Evolutionary conservation across 2,113 vertebrate genomes (phyloP).

Genomic region (Dipodomys merriami): DNA sequence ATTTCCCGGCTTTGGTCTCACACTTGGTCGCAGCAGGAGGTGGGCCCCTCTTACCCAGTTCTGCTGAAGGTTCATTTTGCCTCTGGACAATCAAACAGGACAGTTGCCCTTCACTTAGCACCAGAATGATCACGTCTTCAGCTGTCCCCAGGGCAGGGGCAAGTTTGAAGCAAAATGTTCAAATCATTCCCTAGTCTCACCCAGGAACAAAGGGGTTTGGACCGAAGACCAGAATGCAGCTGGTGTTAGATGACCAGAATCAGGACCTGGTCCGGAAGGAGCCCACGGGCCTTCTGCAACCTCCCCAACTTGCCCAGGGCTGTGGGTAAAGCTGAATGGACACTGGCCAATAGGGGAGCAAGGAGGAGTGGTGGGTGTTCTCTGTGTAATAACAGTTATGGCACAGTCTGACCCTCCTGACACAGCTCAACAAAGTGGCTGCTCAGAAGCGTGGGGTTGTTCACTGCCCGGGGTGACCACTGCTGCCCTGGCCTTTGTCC

Average conservation of each 20-base stretch:
- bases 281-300: constrained; percentile 20
- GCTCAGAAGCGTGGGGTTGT: neutral
- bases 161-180: constrained; percentile 67
- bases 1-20: neutral
- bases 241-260: neutral
- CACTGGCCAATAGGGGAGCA: neutral
- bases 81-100: constrained; percentile 73
- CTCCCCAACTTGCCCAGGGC: neutral
- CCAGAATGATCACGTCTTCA: constrained; percentile 3
- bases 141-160: constrained; percentile 65
- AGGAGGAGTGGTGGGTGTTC: constrained; percentile 21
- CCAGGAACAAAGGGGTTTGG: neutral
- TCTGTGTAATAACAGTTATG: constrained; percentile 25
- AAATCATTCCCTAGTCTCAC: neutral
- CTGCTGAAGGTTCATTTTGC: constrained; percentile 75
- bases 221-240: neutral
- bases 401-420: constrained; percentile 45
- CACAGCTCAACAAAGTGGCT: neutral
- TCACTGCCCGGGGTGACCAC: neutral
- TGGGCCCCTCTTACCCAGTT: constrained; percentile 64
- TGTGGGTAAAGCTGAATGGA: neutral
- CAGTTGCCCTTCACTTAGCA: constrained; percentile 45
- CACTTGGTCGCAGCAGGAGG: neutral
- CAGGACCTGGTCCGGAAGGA: neutral
- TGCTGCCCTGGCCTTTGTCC: neutral